These are phyloP conservation scores for Jacana jacana DNA, from an alignment of 2,113 vertebrate genomes.

Conservation along the genomic window DNA sequence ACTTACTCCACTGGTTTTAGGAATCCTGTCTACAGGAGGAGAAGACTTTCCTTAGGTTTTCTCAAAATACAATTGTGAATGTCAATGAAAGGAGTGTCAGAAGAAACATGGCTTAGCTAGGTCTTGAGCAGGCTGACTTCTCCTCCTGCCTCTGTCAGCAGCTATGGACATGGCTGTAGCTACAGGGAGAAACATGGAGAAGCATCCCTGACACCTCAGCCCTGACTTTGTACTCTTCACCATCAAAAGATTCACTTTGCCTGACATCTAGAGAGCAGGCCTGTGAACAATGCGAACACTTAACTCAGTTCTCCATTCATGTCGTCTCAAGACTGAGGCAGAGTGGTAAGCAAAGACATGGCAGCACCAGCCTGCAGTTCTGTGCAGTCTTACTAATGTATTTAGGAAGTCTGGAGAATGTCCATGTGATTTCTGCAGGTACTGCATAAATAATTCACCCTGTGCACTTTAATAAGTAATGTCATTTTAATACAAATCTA, in stretches of 20 bases:
- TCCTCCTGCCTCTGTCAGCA: background rate
- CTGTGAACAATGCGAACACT: background rate
- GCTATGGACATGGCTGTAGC: background rate
- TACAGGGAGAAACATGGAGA: background rate
- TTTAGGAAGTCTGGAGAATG: constrained; percentile 23
- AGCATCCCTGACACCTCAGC: background rate
- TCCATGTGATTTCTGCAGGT: constrained; percentile 14
- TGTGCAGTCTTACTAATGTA: background rate
- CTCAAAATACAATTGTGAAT: background rate
- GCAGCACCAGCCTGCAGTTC: background rate
- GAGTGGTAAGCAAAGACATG: background rate
- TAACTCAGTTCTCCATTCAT: background rate
- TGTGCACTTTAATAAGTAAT: constrained; percentile 38
- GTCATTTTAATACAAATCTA: constrained; percentile 41
- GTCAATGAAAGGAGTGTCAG: background rate
- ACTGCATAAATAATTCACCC: constrained; percentile 35
- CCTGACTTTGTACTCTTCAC: background rate
- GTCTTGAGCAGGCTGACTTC: background rate
- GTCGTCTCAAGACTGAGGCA: background rate
- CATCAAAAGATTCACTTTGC: background rate
- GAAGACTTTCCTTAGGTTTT: background rate
- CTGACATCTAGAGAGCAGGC: background rate
- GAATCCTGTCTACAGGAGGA: background rate
- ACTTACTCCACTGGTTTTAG: background rate
- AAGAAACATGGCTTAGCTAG: background rate